These are phyloP conservation scores for Haliclystus octoradiatus DNA, from an alignment of 30 jellyfish, hydroid and myxozoan species.

Conservation along the genomic window DNA sequence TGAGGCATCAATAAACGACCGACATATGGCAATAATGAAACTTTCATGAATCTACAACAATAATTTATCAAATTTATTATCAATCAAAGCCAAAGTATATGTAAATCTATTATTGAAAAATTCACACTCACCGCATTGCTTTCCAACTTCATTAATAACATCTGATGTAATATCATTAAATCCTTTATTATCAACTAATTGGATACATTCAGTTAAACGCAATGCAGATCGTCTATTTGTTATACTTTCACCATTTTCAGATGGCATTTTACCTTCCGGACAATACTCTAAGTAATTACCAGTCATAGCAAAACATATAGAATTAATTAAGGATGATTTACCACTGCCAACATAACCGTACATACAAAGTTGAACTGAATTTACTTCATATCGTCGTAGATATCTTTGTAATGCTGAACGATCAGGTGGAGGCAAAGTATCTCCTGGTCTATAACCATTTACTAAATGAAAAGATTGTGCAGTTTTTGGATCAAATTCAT, in stretches of 20 bases:
- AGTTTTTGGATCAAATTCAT: neutral
- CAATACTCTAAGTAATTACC: conserved; percentile 30
- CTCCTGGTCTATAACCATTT: neutral
- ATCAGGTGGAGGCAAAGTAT: neutral
- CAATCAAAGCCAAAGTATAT: no score
- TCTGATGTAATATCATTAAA: neutral
- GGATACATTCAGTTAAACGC: conserved; percentile 25
- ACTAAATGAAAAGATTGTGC: neutral
- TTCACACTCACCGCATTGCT: conserved; percentile 59
- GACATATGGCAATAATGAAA: no score
- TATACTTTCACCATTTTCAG: conserved; percentile 5
- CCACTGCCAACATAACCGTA: conserved; percentile 44
- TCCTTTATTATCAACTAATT: conserved; percentile 33
- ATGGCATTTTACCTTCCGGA: conserved; percentile 18
- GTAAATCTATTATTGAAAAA: no score
- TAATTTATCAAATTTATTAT: no score
- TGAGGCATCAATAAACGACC: no score
- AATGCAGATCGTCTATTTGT: conserved; percentile 20
- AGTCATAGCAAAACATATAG: conserved; percentile 24
- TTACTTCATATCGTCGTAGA: neutral
- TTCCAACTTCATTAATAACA: conserved; percentile 13
- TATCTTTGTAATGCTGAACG: neutral
- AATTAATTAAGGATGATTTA: conserved; percentile 28
- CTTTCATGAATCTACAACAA: neutral
- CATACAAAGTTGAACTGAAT: neutral